phyloP scores from a whole-genome alignment of 2,113 vertebrate genomes.

The Macquaria australasica region DNA sequence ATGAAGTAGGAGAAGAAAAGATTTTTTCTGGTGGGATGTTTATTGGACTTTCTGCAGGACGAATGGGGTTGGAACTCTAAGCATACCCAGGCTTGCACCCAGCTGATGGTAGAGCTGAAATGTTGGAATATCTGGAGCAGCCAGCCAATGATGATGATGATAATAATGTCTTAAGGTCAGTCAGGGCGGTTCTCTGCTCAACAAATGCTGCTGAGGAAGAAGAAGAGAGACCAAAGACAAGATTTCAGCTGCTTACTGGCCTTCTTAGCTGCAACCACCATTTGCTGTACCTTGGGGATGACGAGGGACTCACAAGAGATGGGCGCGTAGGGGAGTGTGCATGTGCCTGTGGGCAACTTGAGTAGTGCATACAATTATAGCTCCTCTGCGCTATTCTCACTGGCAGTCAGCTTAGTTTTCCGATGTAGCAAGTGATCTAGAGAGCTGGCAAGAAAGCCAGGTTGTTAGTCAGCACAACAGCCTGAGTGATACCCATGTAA shows the following conservation, averaged over 20 bases:
- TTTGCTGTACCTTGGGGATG: slow-evolving; percentile 9
- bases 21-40: neutral
- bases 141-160: neutral
- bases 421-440: neutral
- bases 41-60: neutral
- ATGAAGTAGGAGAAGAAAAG: neutral
- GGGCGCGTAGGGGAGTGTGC: neutral
- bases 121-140: neutral
- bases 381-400: neutral
- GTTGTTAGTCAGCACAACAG: slow-evolving; percentile 3
- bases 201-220: neutral
- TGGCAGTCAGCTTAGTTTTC: neutral
- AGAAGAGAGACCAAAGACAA: slow-evolving; percentile 7
- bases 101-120: neutral
- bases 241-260: slow-evolving; percentile 4
- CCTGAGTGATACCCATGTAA: too few species aligned
- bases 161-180: neutral
- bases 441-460: slow-evolving; percentile 4
- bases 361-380: neutral
- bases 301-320: neutral
- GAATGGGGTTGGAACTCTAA: neutral
- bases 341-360: neutral
- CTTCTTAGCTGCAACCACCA: slow-evolving; percentile 17
- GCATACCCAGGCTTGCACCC: neutral
- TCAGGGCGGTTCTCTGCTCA: neutral